These are phyloP conservation scores for Drosophila cognata DNA, from an alignment of 2,888 invertebrate species.

Conservation along the genomic window DNA sequence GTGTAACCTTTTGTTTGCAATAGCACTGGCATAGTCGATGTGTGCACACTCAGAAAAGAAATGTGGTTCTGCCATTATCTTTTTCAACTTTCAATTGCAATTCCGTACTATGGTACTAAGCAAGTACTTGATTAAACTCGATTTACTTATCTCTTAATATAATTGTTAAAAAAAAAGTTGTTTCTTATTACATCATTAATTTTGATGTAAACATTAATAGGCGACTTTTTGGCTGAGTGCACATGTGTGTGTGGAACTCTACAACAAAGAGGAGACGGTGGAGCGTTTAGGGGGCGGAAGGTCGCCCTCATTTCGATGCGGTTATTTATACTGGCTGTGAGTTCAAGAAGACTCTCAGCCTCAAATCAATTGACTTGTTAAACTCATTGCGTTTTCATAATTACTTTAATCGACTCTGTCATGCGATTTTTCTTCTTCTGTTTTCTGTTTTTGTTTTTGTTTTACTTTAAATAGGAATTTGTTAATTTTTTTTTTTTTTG, in stretches of 20 bases:
- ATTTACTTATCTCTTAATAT: background rate
- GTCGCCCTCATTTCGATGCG: conserved; percentile 4
- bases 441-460: background rate
- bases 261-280: background rate
- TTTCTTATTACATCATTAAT: background rate
- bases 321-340: conserved; percentile 1
- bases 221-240: background rate
- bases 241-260: background rate
- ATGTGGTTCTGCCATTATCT: background rate
- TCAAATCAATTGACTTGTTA: conserved; percentile 39
- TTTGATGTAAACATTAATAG: background rate
- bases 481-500: background rate
- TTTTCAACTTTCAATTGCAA: background rate
- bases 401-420: conserved; percentile 28
- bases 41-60: conserved; percentile 1
- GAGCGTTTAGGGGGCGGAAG: background rate
- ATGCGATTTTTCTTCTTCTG: background rate
- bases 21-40: background rate
- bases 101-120: background rate
- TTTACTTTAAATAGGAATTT: conserved; percentile 3
- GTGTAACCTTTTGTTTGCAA: conserved; percentile 8
- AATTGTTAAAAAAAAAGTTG: too few species aligned
- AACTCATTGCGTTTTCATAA: conserved; percentile 35
- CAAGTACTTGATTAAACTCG: background rate
- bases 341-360: conserved; percentile 7